Percentiles rank a stretch among this genome's conserved stretches.
phyloP scores from a whole-genome alignment of 2,888 invertebrate genomes.

The Mythimna loreyi region DNA sequence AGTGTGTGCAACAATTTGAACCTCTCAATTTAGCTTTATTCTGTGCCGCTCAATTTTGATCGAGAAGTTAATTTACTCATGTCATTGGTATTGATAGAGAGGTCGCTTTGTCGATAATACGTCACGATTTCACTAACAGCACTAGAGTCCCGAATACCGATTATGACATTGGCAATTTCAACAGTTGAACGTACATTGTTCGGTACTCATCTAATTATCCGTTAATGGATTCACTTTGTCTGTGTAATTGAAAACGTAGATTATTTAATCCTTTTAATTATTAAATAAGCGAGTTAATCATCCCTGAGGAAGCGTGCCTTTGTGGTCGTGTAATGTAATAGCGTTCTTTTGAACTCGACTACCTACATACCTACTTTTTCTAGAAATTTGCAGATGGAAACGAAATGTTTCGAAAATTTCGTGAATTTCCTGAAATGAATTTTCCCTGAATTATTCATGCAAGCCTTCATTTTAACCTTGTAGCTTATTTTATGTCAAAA shows the following conservation, averaged over 20 bases:
- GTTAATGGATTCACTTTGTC: constrained; percentile 44
- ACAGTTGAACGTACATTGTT: constrained; percentile 35
- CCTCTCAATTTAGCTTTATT: constrained; percentile 23
- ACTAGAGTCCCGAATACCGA: constrained; percentile 22
- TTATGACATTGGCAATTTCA: constrained; percentile 17
- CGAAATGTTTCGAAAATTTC: constrained; percentile 3
- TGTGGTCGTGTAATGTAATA: constrained; percentile 18
- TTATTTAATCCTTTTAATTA: constrained; percentile 50
- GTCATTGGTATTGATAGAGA: constrained; percentile 49
- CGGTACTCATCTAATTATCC: constrained; percentile 33
- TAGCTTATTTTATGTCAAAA: constrained; percentile 33
- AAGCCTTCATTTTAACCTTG: constrained; percentile 25
- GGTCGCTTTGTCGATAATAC: constrained; percentile 16
- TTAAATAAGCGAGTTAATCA: constrained; percentile 43
- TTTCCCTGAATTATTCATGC: constrained; percentile 36
- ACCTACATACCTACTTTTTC: neutral
- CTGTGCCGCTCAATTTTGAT: constrained; percentile 37
- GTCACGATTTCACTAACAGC: constrained; percentile 25
- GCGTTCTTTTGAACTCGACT: neutral
- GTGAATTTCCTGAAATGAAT: neutral
- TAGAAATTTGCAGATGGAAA: neutral
- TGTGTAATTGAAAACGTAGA: constrained; percentile 45
- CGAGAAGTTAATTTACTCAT: constrained; percentile 48
- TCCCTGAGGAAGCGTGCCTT: constrained; percentile 11
- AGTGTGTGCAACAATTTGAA: neutral